phyloP scores from a whole-genome alignment of 2,113 vertebrate species.

The Chaetura pelagica region DNA sequence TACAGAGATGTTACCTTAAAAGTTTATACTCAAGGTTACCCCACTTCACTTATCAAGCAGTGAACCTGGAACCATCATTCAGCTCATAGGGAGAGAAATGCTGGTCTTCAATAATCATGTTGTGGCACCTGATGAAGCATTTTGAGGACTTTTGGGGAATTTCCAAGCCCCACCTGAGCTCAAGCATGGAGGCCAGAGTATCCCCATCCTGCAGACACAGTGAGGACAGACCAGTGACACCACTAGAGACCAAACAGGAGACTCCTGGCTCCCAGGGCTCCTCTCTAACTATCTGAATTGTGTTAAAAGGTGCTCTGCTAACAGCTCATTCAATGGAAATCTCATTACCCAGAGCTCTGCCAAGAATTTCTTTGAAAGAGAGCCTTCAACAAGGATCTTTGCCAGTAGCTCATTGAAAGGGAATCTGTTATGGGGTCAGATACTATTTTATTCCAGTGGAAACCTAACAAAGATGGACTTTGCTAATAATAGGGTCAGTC shows the following conservation, averaged over 20 bases:
- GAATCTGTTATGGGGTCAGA: slow-evolving; percentile 14
- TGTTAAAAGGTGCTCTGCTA: slow-evolving; percentile 46
- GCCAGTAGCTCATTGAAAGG: slow-evolving; percentile 14
- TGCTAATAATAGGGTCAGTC: not conserved
- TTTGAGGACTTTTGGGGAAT: not conserved
- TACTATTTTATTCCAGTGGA: slow-evolving; percentile 17
- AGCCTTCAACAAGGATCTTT: not conserved
- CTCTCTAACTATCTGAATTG: not conserved
- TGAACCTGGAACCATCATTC: not conserved
- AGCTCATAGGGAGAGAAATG: not conserved
- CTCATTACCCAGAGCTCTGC: slow-evolving; percentile 37
- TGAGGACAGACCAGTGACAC: not conserved
- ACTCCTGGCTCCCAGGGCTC: not conserved
- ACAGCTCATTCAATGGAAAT: slow-evolving; percentile 64
- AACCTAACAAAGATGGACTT: slow-evolving; percentile 20
- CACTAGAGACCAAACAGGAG: not conserved
- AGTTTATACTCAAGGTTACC: not conserved
- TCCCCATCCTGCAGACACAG: not conserved
- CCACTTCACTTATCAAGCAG: not conserved
- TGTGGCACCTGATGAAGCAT: fast-evolving
- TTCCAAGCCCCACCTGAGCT: not conserved
- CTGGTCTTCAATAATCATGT: not conserved
- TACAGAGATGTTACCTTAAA: not conserved
- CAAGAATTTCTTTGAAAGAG: slow-evolving; percentile 20
- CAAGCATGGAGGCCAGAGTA: fast-evolving